A percentile compares a stretch with the other conserved stretches of the same genome.
These are phyloP conservation scores for Bombyx huttoni DNA, from an alignment of 2,888 invertebrate genomes.

Conservation along the genomic window DNA sequence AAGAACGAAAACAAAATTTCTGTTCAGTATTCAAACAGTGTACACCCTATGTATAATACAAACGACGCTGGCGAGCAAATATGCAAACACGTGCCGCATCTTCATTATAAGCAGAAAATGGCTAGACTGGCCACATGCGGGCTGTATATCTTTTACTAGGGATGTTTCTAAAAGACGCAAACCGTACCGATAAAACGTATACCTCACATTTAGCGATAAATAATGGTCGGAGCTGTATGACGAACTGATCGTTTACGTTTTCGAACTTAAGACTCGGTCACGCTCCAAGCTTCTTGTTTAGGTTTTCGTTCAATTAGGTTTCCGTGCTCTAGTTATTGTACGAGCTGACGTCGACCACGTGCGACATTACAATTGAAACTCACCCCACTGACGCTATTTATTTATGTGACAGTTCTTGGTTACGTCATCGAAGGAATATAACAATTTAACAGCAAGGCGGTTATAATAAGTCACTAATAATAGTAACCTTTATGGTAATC, in stretches of 20 bases:
- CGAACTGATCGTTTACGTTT: slow-evolving; percentile 25
- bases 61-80: slow-evolving; percentile 25
- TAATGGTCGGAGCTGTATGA: slow-evolving; percentile 31
- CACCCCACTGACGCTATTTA: no score
- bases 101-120: slow-evolving; percentile 23
- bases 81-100: slow-evolving; percentile 28
- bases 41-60: background rate
- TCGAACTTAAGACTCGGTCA: slow-evolving; percentile 20
- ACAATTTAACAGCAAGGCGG: no score
- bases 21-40: slow-evolving; percentile 21
- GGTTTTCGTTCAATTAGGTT: no score
- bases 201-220: slow-evolving; percentile 29
- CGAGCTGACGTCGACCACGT: no score
- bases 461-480: slow-evolving; percentile 10
- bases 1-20: slow-evolving; percentile 19
- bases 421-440: no score
- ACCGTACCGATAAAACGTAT: slow-evolving; percentile 32
- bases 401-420: no score
- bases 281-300: slow-evolving; percentile 14
- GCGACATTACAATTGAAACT: no score
- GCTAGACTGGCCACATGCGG: slow-evolving; percentile 39
- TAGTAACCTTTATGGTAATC: slow-evolving; percentile 31
- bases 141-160: slow-evolving; percentile 17
- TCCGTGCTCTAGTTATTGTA: no score
- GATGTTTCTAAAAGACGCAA: slow-evolving; percentile 44